These are phyloP conservation scores for Alcedo atthis DNA, from an alignment of 2,797 vertebrate genomes.

Conservation along the genomic window DNA sequence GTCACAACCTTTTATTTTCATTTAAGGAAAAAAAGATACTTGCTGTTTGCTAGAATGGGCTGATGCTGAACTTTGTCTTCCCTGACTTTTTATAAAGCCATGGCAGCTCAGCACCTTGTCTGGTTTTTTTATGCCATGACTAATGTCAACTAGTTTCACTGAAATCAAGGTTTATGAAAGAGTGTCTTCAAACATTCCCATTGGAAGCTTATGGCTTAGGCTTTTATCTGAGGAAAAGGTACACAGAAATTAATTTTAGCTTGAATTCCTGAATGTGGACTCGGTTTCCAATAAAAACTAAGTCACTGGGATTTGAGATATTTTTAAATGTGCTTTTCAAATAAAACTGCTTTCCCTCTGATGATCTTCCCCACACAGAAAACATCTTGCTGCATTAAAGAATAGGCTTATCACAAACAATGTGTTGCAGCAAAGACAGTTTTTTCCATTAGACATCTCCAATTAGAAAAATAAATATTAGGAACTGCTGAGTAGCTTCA, in stretches of 20 bases:
- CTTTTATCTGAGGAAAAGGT: not conserved
- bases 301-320: not conserved
- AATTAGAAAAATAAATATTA: conserved; percentile 32
- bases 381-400: not conserved
- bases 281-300: conserved; percentile 25
- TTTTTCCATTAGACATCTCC: conserved; percentile 11
- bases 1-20: not conserved
- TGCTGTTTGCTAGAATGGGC: not conserved
- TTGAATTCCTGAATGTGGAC: not conserved
- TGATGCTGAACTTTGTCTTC: not conserved
- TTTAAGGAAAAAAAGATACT: not conserved
- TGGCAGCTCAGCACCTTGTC: not conserved
- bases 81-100: not conserved
- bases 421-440: not conserved
- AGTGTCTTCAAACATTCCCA: not conserved
- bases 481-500: not conserved
- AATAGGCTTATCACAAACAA: not conserved
- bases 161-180: conserved; percentile 14
- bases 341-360: conserved; percentile 28
- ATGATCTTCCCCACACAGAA: not conserved
- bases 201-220: not conserved
- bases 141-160: not conserved
- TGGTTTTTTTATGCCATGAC: not conserved
- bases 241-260: not conserved
- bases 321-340: conserved; percentile 42